Evolutionary conservation across 2,888 invertebrate species (phyloP), one percentile per base, ranked within the genome.

Genomic region (Trachelus tabidus): DNA sequence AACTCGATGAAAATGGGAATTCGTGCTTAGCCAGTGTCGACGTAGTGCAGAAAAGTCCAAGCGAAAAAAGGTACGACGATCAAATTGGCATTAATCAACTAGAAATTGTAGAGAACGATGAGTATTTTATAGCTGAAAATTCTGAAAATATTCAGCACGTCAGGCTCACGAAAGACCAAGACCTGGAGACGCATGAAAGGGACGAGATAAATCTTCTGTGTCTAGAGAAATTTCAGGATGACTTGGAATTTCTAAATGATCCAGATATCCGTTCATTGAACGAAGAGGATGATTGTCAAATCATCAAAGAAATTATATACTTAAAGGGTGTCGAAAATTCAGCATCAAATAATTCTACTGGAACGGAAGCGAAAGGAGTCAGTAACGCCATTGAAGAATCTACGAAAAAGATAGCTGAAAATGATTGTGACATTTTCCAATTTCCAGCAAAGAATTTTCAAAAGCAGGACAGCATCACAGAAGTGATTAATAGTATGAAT

Each of bases 401-500:
- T 15, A 40, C 40, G 1, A 15, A 40, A 4, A 40, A 40, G 15
- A 15, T 15, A 15, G 4, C 6, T 15, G 40, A 40, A 40, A 40
- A 15, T 40, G 15, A 40, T 40, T 6, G 15, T 40, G 40, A 40
- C 15, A 2, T 6, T 1, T 6, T 40, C 6, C 1, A 40, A 15
- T 0, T 1, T 1, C 4, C 15, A 15, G 40, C 2, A 40, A 40
- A 40, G 40, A 4, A 40, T 15, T 40, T 40, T 40, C 40, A 40
- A 40, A 40, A 40, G 15, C 80, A 86, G 77, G 87, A 89, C 79
- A 86, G 86, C 75, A 81, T 89, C 15, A 81, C 82, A 0, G 88
- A 89, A 69, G 85, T 89, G 9, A 84, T 88, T 23, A 86, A 84
- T 12, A 82, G 85, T 34, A 85, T 89, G 4, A 86, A 88, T 71